phyloP scores from a whole-genome alignment of 2,888 invertebrate genomes.

The Mimas tiliae region DNA sequence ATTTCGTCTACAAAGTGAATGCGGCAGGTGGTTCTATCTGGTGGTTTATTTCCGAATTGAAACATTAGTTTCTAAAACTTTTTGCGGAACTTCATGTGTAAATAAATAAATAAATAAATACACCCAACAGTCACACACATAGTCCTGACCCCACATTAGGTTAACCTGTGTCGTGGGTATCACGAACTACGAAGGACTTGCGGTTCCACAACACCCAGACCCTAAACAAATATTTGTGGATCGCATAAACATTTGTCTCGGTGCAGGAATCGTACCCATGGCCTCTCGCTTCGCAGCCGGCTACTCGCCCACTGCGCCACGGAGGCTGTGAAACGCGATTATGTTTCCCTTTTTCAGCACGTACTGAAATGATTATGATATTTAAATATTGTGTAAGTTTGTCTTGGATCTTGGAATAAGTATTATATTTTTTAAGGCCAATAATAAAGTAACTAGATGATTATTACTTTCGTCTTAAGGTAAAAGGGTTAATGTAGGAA shows the following conservation, averaged over 20 bases:
- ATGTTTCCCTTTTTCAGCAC: constrained; percentile 11
- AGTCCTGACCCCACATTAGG: too few species aligned
- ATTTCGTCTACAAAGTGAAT: constrained; percentile 49
- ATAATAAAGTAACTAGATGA: not conserved
- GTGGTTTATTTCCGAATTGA: constrained; percentile 25
- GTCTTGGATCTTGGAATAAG: not conserved
- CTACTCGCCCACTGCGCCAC: too few species aligned
- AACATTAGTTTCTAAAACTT: constrained; percentile 23
- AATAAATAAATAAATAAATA: too few species aligned
- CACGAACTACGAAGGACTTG: too few species aligned
- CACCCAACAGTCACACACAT: too few species aligned
- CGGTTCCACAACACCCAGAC: too few species aligned
- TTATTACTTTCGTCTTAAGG: not conserved
- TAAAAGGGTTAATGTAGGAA: constrained; percentile 4
- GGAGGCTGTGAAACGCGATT: too few species aligned
- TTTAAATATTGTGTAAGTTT: not conserved
- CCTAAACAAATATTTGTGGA: too few species aligned
- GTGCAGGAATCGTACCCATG: too few species aligned
- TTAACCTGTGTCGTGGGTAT: too few species aligned
- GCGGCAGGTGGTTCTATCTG: constrained; percentile 20
- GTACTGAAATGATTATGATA: not conserved
- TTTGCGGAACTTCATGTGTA: constrained; percentile 17
- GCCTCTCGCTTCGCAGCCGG: too few species aligned
- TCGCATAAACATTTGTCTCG: too few species aligned
- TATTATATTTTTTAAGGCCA: not conserved